Percentiles rank a stretch among this genome's conserved stretches.
Conservation (phyloP, 1,140 invertebrate species). For the Philaenus spumarius region DNA sequence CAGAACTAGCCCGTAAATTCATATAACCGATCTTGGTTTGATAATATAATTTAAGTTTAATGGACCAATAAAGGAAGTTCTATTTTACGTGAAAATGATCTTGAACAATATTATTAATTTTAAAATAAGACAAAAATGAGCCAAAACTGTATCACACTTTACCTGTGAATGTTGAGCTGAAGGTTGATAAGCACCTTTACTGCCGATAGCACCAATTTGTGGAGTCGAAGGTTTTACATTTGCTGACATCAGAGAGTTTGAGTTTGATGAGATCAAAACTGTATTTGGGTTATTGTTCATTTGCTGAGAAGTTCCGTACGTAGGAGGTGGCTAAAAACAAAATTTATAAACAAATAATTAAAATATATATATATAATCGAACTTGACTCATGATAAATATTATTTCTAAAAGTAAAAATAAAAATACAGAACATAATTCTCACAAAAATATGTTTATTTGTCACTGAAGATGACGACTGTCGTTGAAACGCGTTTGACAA, state of each 20-base stretch:
- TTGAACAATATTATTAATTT: slow-evolving; percentile 8
- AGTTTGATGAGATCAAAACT: slow-evolving; percentile 79
- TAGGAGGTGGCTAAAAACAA: slow-evolving; percentile 44
- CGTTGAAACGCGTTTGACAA: too few relatives aligned
- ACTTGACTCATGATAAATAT: too few relatives aligned
- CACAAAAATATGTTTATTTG: too few relatives aligned
- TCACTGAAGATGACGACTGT: too few relatives aligned
- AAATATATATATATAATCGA: too few relatives aligned
- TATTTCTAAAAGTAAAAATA: too few relatives aligned
- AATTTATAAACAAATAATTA: too few relatives aligned
- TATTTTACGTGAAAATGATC: too few relatives aligned
- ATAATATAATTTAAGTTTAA: too few relatives aligned
- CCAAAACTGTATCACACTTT: neutral
- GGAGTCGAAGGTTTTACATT: slow-evolving; percentile 78
- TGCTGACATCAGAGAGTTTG: slow-evolving; percentile 84
- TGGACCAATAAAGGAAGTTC: too few relatives aligned
- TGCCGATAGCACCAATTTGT: slow-evolving; percentile 74
- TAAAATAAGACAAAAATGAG: neutral
- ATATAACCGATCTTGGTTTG: too few relatives aligned
- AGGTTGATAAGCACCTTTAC: slow-evolving; percentile 45
- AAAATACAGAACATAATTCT: neutral
- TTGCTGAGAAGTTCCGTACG: slow-evolving; percentile 68
- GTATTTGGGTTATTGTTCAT: slow-evolving; percentile 77
- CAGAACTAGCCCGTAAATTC: too few relatives aligned
- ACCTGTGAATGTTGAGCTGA: slow-evolving; percentile 47